phyloP scores from a whole-genome alignment of 2,888 invertebrate genomes.

The Apodemia hepburni region DNA sequence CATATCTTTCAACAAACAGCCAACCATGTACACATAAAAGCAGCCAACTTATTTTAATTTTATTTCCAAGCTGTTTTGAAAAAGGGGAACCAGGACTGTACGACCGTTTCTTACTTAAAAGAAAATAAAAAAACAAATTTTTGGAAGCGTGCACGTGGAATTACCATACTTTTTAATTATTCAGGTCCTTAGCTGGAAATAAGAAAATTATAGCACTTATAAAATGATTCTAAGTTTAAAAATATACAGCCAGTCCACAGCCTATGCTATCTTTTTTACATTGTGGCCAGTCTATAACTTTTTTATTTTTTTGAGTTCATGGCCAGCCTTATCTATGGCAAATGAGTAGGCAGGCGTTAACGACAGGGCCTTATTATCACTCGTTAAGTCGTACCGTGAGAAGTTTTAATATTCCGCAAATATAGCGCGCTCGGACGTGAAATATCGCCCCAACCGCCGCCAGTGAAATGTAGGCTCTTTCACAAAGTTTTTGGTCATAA shows the following conservation, averaged over 20 bases:
- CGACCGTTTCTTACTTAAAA: too few relatives aligned
- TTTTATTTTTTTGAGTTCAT: neutral
- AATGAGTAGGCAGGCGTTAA: slow-evolving; percentile 7
- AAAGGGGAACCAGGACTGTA: too few relatives aligned
- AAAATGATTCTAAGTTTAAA: neutral
- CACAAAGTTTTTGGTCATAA: slow-evolving; percentile 14
- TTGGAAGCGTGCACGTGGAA: too few relatives aligned
- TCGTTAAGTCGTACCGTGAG: slow-evolving; percentile 7
- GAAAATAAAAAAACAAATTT: too few relatives aligned
- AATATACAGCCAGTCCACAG: neutral
- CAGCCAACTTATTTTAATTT: too few relatives aligned
- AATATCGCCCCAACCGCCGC: neutral
- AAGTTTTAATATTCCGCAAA: slow-evolving; percentile 12
- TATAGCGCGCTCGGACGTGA: neutral
- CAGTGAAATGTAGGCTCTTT: slow-evolving; percentile 2
- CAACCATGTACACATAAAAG: too few relatives aligned
- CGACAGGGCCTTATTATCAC: slow-evolving; percentile 8
- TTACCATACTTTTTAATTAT: too few relatives aligned
- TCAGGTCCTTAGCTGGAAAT: too few relatives aligned
- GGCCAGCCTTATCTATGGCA: neutral
- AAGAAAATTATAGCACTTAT: too few relatives aligned
- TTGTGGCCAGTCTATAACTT: neutral
- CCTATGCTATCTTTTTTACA: too few relatives aligned
- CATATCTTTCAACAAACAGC: too few relatives aligned
- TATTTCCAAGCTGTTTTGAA: too few relatives aligned